These are phyloP conservation scores for Odocoileus virginianus DNA, from an alignment of 2,113 vertebrate species.

Conservation along the genomic window DNA sequence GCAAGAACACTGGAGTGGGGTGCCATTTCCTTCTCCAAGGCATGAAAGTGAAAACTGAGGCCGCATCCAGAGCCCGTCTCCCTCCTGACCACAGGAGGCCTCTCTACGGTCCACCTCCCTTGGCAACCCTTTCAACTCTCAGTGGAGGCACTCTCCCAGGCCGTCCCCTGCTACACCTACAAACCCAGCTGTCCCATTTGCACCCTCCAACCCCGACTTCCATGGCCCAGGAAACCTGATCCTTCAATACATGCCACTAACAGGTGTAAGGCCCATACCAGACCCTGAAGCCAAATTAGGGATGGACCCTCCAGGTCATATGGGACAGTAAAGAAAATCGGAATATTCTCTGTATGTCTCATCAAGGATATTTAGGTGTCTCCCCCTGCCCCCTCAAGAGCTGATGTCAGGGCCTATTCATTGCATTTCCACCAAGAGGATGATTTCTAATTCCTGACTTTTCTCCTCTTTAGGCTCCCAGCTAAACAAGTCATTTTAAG, in stretches of 20 bases:
- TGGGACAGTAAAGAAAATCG: neutral
- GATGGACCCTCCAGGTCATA: neutral
- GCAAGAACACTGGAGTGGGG: too few species aligned
- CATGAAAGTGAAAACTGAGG: neutral
- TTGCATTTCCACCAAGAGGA: neutral
- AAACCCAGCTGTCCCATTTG: rapidly evolving
- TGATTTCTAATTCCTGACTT: neutral
- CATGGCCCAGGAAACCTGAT: neutral
- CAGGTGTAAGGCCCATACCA: neutral
- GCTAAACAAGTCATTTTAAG: neutral
- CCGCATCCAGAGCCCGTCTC: neutral
- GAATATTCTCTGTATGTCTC: neutral
- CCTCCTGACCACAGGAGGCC: slow-evolving; percentile 20
- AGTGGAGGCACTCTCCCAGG: neutral
- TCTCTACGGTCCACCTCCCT: neutral
- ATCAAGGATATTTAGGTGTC: neutral
- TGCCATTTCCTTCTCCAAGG: too few species aligned
- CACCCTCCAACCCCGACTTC: neutral
- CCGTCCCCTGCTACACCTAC: neutral
- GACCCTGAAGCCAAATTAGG: neutral
- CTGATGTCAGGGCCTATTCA: neutral
- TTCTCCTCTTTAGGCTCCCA: neutral
- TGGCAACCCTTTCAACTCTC: neutral
- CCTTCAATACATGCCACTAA: neutral
- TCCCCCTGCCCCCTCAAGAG: neutral